Conservation (phyloP, 2,113 vertebrate genomes). For the zebrafish (Danio rerio) region GRCz12tu NC_133187.1:34746001-34746500, state of each 20-base stretch:
- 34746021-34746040: conserved; percentile 42
- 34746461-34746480: no score
- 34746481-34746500: no score
- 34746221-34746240: conserved; percentile 14
- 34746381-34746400: no score
- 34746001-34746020: conserved; percentile 60
- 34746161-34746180: neutral
- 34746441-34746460: no score
- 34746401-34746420: no score
- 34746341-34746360: no score
- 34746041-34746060: conserved; percentile 49
- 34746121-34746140: neutral
- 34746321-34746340: no score
- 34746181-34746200: neutral
- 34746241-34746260: neutral
- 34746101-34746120: neutral
- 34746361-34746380: no score
- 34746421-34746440: no score
- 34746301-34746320: no score
- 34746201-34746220: conserved; percentile 21
- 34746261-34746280: neutral
- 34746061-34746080: conserved; percentile 33
- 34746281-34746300: neutral
- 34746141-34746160: neutral
- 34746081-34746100: neutral